phyloP scores from a whole-genome alignment of 1,140 invertebrate species.

The Bombus sibiricus region DNA sequence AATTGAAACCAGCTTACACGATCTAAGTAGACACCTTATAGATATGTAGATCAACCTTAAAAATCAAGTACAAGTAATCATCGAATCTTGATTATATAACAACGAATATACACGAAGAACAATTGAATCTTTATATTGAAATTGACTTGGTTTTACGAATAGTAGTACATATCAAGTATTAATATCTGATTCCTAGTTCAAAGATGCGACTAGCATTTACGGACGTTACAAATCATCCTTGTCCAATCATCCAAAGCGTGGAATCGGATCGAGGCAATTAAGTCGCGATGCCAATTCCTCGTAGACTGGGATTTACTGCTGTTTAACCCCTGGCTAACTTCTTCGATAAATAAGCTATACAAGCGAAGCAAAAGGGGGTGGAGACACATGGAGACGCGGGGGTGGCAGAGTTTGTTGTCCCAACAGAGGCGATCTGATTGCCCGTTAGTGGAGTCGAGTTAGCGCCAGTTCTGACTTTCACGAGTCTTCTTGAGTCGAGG shows the following conservation, averaged over 20 bases:
- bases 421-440: slow-evolving; percentile 81
- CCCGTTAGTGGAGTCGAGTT: slow-evolving; percentile 75
- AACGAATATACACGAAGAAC: too few relatives aligned
- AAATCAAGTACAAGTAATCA: neutral
- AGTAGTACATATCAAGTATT: neutral
- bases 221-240: slow-evolving; percentile 69
- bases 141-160: neutral
- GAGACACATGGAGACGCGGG: slow-evolving; percentile 28
- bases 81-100: neutral
- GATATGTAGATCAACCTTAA: neutral
- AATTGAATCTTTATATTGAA: neutral
- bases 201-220: neutral
- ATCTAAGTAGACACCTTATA: too few relatives aligned
- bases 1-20: neutral
- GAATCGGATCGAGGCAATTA: slow-evolving; percentile 73
- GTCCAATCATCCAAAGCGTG: slow-evolving; percentile 69
- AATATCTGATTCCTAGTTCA: neutral
- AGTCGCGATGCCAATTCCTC: slow-evolving; percentile 73
- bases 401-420: slow-evolving; percentile 73
- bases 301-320: slow-evolving; percentile 76
- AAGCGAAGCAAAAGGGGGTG: slow-evolving; percentile 54
- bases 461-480: slow-evolving; percentile 74
- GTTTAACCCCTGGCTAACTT: slow-evolving; percentile 79
- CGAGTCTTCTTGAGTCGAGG: slow-evolving; percentile 60
- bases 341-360: slow-evolving; percentile 80